Conservation (phyloP, 2,888 invertebrate species). For the Neocrepidodera transversa region DNA sequence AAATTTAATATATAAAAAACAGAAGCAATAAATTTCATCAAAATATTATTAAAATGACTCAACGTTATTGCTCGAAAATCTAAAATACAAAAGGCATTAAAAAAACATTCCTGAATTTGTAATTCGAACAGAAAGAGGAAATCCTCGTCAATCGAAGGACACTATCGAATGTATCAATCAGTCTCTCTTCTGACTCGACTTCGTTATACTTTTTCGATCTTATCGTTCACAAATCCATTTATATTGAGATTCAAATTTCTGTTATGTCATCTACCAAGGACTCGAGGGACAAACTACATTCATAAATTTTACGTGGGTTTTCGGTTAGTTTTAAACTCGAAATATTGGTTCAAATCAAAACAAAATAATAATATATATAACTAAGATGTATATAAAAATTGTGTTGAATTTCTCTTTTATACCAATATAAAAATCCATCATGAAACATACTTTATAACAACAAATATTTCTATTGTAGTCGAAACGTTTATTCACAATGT, state of each 20-base stretch:
- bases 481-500: not conserved
- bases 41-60: no score
- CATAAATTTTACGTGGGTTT: conserved; percentile 24
- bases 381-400: no score
- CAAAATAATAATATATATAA: no score
- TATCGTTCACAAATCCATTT: conserved; percentile 59
- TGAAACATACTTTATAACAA: not conserved
- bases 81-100: conserved; percentile 4
- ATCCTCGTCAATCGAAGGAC: conserved; percentile 57
- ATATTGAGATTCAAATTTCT: conserved; percentile 59
- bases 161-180: conserved; percentile 56
- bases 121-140: conserved; percentile 55
- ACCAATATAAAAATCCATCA: no score
- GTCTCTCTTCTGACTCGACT: conserved; percentile 47
- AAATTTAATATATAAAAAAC: no score
- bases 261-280: conserved; percentile 54
- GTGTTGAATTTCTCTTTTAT: no score
- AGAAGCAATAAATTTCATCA: no score
- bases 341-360: no score
- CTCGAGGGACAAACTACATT: conserved; percentile 26
- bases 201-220: conserved; percentile 54
- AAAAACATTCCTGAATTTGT: conserved; percentile 54
- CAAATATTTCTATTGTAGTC: conserved; percentile 4
- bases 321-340: no score
- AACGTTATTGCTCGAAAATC: not conserved